A percentile compares a stretch with the other conserved stretches of the same genome.
These are phyloP conservation scores for Diacarnus erythraeanus DNA, from an alignment of 37 sponge, comb jelly and placozoan species.

Conservation along the genomic window DNA sequence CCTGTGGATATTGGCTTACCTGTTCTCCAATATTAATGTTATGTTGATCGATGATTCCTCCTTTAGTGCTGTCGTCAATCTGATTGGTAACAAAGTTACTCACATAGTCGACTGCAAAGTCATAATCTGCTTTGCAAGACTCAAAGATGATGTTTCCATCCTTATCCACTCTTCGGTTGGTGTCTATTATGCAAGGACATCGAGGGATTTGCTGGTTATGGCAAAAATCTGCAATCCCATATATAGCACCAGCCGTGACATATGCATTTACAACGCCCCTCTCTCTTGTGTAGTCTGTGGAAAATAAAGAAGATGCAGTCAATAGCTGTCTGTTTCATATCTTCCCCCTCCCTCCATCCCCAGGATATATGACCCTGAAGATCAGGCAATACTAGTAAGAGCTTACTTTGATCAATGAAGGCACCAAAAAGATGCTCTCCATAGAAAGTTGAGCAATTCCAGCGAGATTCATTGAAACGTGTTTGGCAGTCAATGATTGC, in stretches of 20 bases:
- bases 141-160: constrained; percentile 16
- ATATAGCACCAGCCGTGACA: constrained; percentile 34
- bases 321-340: too few relatives aligned
- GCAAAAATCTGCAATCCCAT: constrained; percentile 25
- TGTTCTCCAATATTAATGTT: constrained; percentile 24
- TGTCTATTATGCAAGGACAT: constrained; percentile 28
- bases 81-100: not conserved
- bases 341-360: not conserved
- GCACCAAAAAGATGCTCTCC: constrained; percentile 51
- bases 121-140: constrained; percentile 29
- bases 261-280: constrained; percentile 43
- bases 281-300: constrained; percentile 50
- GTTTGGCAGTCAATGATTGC: constrained; percentile 53
- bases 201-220: constrained; percentile 19
- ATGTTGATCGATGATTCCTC: not conserved
- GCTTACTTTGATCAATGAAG: constrained; percentile 45
- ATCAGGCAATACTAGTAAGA: not conserved
- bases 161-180: not conserved
- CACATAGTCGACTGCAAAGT: constrained; percentile 14
- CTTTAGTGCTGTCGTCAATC: not conserved
- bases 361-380: not conserved
- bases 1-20: too few relatives aligned
- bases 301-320: too few relatives aligned
- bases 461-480: constrained; percentile 20
- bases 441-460: constrained; percentile 66